These are phyloP conservation scores for Pogonomyrmex barbatus DNA, from an alignment of 1,140 invertebrate species.

Conservation along the genomic window DNA sequence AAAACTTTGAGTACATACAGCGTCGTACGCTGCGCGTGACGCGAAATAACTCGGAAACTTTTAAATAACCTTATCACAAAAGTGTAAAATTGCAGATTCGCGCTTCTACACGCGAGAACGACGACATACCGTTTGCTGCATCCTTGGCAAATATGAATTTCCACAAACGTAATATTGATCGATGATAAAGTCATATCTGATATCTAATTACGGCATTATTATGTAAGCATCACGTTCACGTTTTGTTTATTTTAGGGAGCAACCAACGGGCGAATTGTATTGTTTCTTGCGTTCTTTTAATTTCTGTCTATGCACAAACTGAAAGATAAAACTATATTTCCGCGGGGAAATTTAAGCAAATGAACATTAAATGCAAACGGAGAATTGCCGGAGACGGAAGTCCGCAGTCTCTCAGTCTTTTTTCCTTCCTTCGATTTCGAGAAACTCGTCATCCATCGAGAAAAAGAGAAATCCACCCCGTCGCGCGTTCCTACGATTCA, in stretches of 20 bases:
- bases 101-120: neutral
- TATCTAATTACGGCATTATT: slow-evolving; percentile 22
- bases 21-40: neutral
- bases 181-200: slow-evolving; percentile 4
- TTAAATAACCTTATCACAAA: slow-evolving; percentile 16
- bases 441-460: neutral
- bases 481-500: slow-evolving; percentile 29
- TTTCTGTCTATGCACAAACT: slow-evolving; percentile 11
- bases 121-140: neutral
- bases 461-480: slow-evolving; percentile 6
- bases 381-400: slow-evolving; percentile 35
- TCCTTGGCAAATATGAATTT: neutral
- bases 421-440: slow-evolving; percentile 12
- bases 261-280: slow-evolving; percentile 19
- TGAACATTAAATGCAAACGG: slow-evolving; percentile 47
- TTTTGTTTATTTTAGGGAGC: slow-evolving; percentile 25
- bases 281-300: slow-evolving; percentile 33
- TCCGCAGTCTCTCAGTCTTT: slow-evolving; percentile 32
- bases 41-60: slow-evolving; percentile 21
- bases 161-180: slow-evolving; percentile 2
- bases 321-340: slow-evolving; percentile 30
- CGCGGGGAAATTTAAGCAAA: slow-evolving; percentile 48
- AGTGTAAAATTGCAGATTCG: slow-evolving; percentile 16
- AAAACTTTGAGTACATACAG: slow-evolving; percentile 25
- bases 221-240: neutral